Conservation (phyloP, 2,113 vertebrate genomes). For the Entomyzon cyanotis region DNA sequence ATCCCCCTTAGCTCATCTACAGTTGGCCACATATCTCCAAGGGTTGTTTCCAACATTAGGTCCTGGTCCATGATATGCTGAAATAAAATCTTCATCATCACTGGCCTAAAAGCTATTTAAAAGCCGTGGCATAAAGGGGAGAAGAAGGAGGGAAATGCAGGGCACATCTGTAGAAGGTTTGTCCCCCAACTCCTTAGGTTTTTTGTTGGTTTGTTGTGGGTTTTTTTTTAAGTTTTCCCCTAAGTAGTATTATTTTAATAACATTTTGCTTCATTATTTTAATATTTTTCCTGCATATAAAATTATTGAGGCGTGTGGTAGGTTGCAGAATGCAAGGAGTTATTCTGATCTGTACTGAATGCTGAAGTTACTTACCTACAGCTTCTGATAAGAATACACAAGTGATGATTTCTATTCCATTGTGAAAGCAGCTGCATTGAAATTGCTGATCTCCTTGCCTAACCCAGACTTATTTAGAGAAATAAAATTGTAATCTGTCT, state of each 20-base stretch:
- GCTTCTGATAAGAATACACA: constrained; percentile 61
- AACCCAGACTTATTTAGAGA: constrained; percentile 61
- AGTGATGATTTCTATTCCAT: constrained; percentile 51
- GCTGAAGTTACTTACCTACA: constrained; percentile 54
- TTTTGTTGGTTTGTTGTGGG: neutral
- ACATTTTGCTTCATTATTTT: constrained; percentile 53
- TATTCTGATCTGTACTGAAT: constrained; percentile 35
- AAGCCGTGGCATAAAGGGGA: neutral
- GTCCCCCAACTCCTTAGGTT: neutral
- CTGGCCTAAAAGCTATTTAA: neutral
- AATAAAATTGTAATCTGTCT: constrained; percentile 62
- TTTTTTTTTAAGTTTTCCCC: neutral
- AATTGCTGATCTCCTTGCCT: constrained; percentile 63
- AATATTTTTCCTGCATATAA: constrained; percentile 18
- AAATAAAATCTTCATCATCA: neutral
- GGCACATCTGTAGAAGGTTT: neutral
- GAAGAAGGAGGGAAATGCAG: neutral
- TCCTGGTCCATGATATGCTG: neutral
- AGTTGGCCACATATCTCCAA: neutral
- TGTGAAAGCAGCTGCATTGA: constrained; percentile 58
- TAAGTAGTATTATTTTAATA: constrained; percentile 18
- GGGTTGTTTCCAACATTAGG: neutral
- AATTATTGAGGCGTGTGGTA: constrained; percentile 35
- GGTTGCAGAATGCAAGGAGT: neutral
- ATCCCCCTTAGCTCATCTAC: neutral